Conservation (phyloP, 2,113 vertebrate species). For the Nothoprocta perdicaria region DNA sequence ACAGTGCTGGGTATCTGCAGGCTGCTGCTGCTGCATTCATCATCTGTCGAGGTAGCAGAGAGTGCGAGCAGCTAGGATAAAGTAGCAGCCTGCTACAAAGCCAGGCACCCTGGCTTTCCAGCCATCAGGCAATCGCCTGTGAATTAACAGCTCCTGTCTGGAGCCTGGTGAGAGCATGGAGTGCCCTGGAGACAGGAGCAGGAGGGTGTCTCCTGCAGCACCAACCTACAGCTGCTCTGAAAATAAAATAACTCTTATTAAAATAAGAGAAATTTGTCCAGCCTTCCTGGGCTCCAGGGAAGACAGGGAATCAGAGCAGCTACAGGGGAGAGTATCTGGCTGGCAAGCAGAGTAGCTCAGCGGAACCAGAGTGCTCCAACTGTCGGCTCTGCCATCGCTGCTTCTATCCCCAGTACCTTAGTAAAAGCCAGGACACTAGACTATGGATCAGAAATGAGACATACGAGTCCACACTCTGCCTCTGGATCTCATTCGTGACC, state of each 20-base stretch:
- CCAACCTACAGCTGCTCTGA: background rate
- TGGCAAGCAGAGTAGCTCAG: background rate
- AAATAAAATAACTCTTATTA: background rate
- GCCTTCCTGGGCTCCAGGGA: background rate
- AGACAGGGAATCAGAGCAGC: background rate
- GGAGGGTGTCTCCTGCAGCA: background rate
- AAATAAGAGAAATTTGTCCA: background rate
- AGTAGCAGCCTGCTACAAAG: background rate
- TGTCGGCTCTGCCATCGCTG: background rate
- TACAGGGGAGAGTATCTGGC: background rate
- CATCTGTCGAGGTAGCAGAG: background rate
- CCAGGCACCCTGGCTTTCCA: background rate
- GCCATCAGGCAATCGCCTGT: background rate
- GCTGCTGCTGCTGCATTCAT: background rate
- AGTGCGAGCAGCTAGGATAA: background rate
- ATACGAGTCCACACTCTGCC: background rate
- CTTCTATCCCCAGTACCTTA: background rate
- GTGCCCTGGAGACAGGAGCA: background rate
- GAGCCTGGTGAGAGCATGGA: background rate
- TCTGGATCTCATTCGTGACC: background rate
- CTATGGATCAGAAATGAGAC: background rate
- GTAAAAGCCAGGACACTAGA: background rate
- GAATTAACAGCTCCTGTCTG: background rate
- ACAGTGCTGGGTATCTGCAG: background rate
- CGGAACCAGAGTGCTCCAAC: background rate